phyloP scores from a whole-genome alignment of 2,797 vertebrate genomes.

The Salmo trutta region DNA sequence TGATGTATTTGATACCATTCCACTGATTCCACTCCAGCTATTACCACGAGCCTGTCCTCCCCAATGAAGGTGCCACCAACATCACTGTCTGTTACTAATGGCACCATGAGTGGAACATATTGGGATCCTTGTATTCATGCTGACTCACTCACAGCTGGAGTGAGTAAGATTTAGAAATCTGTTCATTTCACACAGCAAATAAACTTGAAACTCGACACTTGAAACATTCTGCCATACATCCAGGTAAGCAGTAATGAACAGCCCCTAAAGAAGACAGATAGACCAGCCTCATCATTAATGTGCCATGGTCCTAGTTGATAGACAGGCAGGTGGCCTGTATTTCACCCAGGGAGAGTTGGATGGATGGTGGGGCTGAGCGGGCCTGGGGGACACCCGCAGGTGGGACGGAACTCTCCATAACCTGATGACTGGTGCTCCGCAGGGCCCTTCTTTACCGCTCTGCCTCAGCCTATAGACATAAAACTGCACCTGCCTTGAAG shows the following conservation, averaged over 20 bases:
- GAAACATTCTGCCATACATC: neutral
- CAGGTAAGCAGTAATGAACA: constrained; percentile 42
- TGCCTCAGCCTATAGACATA: constrained; percentile 20
- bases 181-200: neutral
- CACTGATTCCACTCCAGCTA: too few species aligned
- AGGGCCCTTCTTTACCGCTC: constrained; percentile 39
- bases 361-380: constrained; percentile 20
- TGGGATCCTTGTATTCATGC: constrained; percentile 2
- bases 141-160: neutral
- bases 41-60: too few species aligned
- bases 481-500: constrained; percentile 50
- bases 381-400: constrained; percentile 38
- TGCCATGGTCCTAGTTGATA: constrained; percentile 41
- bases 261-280: constrained; percentile 38
- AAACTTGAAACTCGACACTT: neutral
- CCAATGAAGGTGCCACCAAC: too few species aligned
- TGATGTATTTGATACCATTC: too few species aligned
- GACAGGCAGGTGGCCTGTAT: constrained; percentile 43
- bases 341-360: constrained; percentile 44
- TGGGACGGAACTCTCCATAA: constrained; percentile 42
- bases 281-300: constrained; percentile 53
- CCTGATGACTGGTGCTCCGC: constrained; percentile 35
- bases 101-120: neutral
- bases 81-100: neutral
- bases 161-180: neutral